These are phyloP conservation scores for Helogale parvula DNA, from an alignment of 2,113 vertebrate genomes.

Conservation along the genomic window DNA sequence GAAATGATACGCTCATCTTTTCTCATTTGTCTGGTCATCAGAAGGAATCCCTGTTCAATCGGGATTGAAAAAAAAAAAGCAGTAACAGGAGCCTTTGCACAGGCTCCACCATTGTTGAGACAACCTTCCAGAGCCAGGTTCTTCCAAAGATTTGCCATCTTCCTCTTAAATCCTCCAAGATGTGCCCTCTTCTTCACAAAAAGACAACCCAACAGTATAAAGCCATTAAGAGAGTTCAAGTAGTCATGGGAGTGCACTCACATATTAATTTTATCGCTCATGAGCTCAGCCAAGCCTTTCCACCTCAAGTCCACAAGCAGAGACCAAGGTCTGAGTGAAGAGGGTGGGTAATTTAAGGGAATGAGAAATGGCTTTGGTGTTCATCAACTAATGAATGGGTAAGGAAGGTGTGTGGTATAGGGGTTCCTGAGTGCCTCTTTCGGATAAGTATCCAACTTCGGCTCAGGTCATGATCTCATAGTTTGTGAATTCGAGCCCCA, in stretches of 20 bases:
- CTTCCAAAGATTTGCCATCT: neutral
- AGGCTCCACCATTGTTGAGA: conserved; percentile 63
- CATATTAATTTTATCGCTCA: neutral
- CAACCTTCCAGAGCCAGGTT: conserved; percentile 38
- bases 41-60: conserved; percentile 74
- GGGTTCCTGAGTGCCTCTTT: too few species aligned
- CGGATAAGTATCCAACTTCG: too few species aligned
- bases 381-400: too few species aligned
- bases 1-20: conserved; percentile 72
- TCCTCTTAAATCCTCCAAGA: conserved; percentile 59
- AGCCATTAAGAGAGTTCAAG: neutral
- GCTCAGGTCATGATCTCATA: too few species aligned
- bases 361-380: neutral
- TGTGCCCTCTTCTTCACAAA: conserved; percentile 55
- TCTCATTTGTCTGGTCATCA: conserved; percentile 73
- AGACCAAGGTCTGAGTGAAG: neutral
- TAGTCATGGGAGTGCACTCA: neutral
- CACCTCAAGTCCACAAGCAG: neutral
- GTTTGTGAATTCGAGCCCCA: too few species aligned
- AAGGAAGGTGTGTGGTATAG: too few species aligned
- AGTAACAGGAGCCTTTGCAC: conserved; percentile 60
- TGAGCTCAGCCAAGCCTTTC: neutral
- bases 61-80: conserved; percentile 35
- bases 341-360: neutral
- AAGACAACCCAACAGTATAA: neutral